These are phyloP conservation scores for Cerastis rubricosa DNA, from an alignment of 2,888 invertebrate species.

Conservation along the genomic window DNA sequence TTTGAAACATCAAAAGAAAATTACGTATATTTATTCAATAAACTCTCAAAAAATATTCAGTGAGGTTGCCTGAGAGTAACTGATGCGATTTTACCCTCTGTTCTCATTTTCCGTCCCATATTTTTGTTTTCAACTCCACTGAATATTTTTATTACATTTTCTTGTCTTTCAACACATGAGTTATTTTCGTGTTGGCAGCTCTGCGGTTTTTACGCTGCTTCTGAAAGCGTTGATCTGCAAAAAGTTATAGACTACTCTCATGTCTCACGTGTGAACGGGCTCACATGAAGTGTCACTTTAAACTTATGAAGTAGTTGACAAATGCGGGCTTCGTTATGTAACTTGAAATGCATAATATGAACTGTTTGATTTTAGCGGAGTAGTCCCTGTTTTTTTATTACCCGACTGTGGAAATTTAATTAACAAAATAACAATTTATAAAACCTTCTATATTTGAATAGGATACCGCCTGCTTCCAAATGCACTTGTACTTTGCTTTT, in stretches of 20 bases:
- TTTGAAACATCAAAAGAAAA: slow-evolving; percentile 80
- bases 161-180: slow-evolving; percentile 84
- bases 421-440: too few species aligned
- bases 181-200: slow-evolving; percentile 74
- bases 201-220: slow-evolving; percentile 73
- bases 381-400: too few species aligned
- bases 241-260: slow-evolving; percentile 71
- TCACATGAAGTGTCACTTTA: slow-evolving; percentile 28
- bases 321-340: slow-evolving; percentile 25
- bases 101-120: slow-evolving; percentile 85
- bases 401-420: too few species aligned
- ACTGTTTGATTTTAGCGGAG: background rate
- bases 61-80: slow-evolving; percentile 82
- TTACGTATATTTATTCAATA: slow-evolving; percentile 88
- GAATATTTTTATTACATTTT: slow-evolving; percentile 86
- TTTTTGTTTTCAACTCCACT: slow-evolving; percentile 87
- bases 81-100: slow-evolving; percentile 84
- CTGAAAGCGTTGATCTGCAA: slow-evolving; percentile 70
- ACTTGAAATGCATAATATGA: slow-evolving; percentile 25
- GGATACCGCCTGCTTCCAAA: too few species aligned
- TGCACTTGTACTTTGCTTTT: too few species aligned
- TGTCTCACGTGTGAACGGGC: slow-evolving; percentile 62
- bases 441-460: too few species aligned
- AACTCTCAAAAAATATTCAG: slow-evolving; percentile 85
- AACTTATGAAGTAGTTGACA: slow-evolving; percentile 39